Base-by-base conservation (phyloP, 1,140 invertebrate species). In the Papilio aristodemus region DNA sequence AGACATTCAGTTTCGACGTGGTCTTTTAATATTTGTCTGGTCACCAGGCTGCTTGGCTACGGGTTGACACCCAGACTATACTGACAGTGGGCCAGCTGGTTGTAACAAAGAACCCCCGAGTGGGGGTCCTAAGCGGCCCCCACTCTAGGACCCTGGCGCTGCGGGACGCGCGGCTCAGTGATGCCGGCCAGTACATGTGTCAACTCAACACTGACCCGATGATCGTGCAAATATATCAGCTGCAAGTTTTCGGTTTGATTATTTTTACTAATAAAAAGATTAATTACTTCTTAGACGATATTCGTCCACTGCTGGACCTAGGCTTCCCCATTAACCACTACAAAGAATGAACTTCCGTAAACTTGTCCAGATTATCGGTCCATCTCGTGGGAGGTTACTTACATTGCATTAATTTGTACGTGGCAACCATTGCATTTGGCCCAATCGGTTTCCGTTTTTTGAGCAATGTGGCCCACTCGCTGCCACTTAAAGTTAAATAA, bases 131-230 rank as follows among this genome's bases (percentile, higher is more conserved):
- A 0, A 94, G 95, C 73, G 94, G 93, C 39, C 93, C 94, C 73
- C 93, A 94, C 69, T 95, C 94, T 1, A 97, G 96, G 96, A 93
- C 94, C 77, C 92, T 97, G 19, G 95, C 96, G 66, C 94, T 97
- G 74, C 92, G 94, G 38, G 95, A 96, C 74, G 94, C 96, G 0
- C 93, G 93, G 36, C 94, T 94, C 76, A 89, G 93, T 1, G 96
- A 97, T 83, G 92, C 94, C n/a, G 96, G 96, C 7, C 94, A 94
- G 87, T 96, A 96, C 87, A 96, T 97, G 95, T 96, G 95, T 84
- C 96, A 97, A 91, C 95, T 97, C 75, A 98, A 98, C 85, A 97
- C 97, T 0, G 96, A 96, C 80, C 95, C 96, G 0, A 97, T 98
- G 96, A 96, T 96, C 76, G 96, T 95, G 80, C 95, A 96, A 91